Evolutionary conservation across 2,888 invertebrate species (phyloP).

Genomic region (Cosmia trapezina): DNA sequence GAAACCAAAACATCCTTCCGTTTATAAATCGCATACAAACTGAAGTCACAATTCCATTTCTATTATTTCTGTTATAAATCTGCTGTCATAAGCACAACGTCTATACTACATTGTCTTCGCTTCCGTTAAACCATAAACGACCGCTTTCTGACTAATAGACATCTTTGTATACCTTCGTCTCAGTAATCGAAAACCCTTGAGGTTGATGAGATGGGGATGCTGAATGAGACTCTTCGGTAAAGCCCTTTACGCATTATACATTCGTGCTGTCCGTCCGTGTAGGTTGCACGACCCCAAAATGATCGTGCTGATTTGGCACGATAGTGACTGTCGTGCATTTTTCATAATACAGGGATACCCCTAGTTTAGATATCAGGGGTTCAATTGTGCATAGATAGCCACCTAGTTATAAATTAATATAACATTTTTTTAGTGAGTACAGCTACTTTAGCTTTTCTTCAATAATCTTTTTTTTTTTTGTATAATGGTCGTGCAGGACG

Average conservation of each 20-base stretch:
- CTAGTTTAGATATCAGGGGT: too few relatives aligned
- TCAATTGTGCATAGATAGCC: too few relatives aligned
- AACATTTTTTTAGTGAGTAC: too few relatives aligned
- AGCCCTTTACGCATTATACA: not conserved
- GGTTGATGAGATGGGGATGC: conserved; percentile 37
- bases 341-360: too few relatives aligned
- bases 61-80: too few relatives aligned
- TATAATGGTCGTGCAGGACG: too few relatives aligned
- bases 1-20: too few relatives aligned
- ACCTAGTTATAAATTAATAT: too few relatives aligned
- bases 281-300: not conserved
- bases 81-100: not conserved
- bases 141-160: conserved; percentile 25
- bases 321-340: not conserved
- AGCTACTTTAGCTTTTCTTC: too few relatives aligned
- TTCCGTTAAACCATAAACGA: not conserved
- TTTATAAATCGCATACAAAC: too few relatives aligned
- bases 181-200: conserved; percentile 42
- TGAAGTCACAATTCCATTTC: too few relatives aligned
- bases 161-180: conserved; percentile 40
- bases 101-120: not conserved
- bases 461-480: too few relatives aligned
- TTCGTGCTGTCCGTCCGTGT: not conserved
- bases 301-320: not conserved
- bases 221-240: conserved; percentile 30